Evolutionary conservation across 2,113 vertebrate genomes (phyloP), one percentile per base, ranked within the genome.

Genomic region (Herpailurus yagouaroundi): DNA sequence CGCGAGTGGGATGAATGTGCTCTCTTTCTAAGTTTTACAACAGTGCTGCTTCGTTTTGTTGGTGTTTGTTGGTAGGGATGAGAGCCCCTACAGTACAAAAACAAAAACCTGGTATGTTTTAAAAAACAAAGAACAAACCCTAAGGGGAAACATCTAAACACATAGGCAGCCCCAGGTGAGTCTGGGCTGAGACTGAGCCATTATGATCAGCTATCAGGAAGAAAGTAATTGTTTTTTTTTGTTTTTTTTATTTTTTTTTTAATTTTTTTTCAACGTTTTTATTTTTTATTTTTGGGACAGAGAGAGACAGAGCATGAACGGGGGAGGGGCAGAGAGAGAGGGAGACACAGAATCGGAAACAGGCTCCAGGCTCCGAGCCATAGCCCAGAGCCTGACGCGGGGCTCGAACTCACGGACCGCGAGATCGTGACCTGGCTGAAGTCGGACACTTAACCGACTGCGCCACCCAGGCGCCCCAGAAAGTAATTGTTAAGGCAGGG

Each of bases 191-290:
- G 41, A 41, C 41, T 94, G 92, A 98, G 92, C 29, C 84, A 16
- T 74, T 4, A 29, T 93, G 94, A 87, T 93, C 64, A 96, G 50
- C 96, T 86, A 96, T 81, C 94, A 97, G 79, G 96, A 96, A 48
- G 97, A 98, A 84, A 97, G 91, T 97, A 95, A 55, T 98, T 98
- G 97, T 94, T 66, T n/a, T n/a, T n/a, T n/a, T n/a, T n/a, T n/a
- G n/a, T n/a, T n/a, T n/a, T n/a, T n/a, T n/a, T n/a, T n/a, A n/a
- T n/a, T n/a, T n/a, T n/a, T n/a, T n/a, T n/a, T n/a, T n/a, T n/a
- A n/a, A n/a, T n/a, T n/a, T n/a, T n/a, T n/a, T n/a, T n/a, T n/a
- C n/a, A n/a, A n/a, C n/a, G n/a, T n/a, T n/a, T n/a, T n/a, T n/a
- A n/a, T n/a, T n/a, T n/a, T n/a, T n/a, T n/a, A n/a, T n/a, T n/a